Percentiles rank a stretch among this genome's conserved stretches.
These are phyloP conservation scores for Adoxophyes honmai DNA, from an alignment of 1,140 invertebrate species.

Conservation along the genomic window DNA sequence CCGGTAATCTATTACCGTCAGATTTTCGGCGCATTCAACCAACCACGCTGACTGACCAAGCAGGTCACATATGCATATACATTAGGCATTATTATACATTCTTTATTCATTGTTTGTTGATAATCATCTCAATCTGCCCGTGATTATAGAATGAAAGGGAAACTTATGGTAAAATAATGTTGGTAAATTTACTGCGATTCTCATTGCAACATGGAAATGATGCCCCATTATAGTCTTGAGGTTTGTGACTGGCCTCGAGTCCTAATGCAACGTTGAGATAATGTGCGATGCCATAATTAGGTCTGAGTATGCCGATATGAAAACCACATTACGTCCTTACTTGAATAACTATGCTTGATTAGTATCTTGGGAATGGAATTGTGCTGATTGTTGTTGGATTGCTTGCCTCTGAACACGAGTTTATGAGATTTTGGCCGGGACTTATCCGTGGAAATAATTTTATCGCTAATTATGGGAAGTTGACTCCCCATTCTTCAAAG, in stretches of 20 bases:
- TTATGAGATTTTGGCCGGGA: no score
- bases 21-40: slow-evolving; percentile 5
- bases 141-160: slow-evolving; percentile 25
- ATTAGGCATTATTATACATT: no score
- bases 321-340: no score
- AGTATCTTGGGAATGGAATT: no score
- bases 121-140: slow-evolving; percentile 22
- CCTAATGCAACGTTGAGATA: not conserved
- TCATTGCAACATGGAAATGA: not conserved
- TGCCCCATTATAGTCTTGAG: slow-evolving; percentile 11
- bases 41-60: slow-evolving; percentile 27
- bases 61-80: slow-evolving; percentile 22
- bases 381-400: no score
- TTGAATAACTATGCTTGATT: no score
- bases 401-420: no score
- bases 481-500: no score
- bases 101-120: slow-evolving; percentile 34
- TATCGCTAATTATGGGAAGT: no score
- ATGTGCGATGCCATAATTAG: no score
- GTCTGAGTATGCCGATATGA: no score
- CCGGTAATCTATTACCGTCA: slow-evolving; percentile 1
- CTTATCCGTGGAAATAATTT: no score
- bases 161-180: slow-evolving; percentile 16
- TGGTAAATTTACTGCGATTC: not conserved
- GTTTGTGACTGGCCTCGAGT: slow-evolving; percentile 5